Percentiles rank a stretch among this genome's conserved stretches.
phyloP scores from a whole-genome alignment of 2,888 invertebrate genomes.

The Tanytarsus gracilentus region DNA sequence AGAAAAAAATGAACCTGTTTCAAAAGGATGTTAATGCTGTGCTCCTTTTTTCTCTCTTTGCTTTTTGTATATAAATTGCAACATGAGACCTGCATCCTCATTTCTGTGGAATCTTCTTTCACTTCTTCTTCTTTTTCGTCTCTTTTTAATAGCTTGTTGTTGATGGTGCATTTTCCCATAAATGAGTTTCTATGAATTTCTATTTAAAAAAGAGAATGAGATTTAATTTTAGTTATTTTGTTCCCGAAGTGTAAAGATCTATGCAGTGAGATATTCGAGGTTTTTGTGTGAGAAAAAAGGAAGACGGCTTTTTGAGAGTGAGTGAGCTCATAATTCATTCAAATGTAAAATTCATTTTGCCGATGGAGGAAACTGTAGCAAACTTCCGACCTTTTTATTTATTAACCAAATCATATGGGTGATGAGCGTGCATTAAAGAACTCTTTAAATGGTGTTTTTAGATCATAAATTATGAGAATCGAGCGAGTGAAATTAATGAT shows the following conservation, averaged over 20 bases:
- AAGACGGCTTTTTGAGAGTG: neutral
- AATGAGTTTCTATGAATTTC: neutral
- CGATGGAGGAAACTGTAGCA: neutral
- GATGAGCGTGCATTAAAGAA: no score
- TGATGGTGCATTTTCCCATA: neutral
- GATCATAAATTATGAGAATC: no score
- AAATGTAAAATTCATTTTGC: neutral
- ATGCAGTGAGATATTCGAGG: neutral
- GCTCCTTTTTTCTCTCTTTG: neutral
- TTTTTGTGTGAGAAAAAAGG: neutral
- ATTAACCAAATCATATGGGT: no score
- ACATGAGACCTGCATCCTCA: conserved; percentile 20
- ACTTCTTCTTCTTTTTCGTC: neutral
- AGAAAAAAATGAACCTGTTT: conserved; percentile 29
- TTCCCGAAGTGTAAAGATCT: neutral
- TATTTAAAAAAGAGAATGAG: neutral
- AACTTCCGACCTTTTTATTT: neutral
- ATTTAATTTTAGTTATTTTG: neutral
- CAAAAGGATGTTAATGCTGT: conserved; percentile 23
- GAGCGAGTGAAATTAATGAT: neutral
- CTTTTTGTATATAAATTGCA: conserved; percentile 19
- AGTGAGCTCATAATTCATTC: neutral
- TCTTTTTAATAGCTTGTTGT: neutral
- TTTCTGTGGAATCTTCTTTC: neutral
- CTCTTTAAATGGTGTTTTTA: no score